Evolutionary conservation across 1,140 invertebrate genomes (phyloP), one percentile per base, ranked within the genome.

Genomic region (Eupristina koningsbergeri): DNA sequence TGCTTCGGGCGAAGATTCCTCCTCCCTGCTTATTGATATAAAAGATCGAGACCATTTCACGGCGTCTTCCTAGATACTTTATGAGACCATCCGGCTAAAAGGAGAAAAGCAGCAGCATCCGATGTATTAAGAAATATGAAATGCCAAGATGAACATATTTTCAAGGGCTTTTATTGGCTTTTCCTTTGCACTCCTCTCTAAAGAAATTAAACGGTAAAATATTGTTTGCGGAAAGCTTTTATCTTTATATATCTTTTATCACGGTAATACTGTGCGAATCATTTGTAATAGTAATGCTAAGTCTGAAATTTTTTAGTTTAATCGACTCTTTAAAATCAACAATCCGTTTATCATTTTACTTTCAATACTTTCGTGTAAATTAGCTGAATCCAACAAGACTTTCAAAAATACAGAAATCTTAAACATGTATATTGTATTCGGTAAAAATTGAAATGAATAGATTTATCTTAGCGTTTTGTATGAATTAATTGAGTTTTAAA

Each of bases 71-170:
- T 22, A 5, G 31, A 26, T 67, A 11, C 13, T 41, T 71, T 41
- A 41, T n/a, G 36, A 17, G 36, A 41, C 3, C 22, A 0, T n/a
- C n/a, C n/a, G n/a, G n/a, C n/a, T n/a, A n/a, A n/a, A n/a, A n/a
- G 19, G 41, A 36, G 1, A 71, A 11, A 11, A n/a, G 41, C 7
- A 9, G 0, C 19, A 26, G 3, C 11, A n/a, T 71, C 39, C 13
- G 31, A 71, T 41, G 36, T n/a, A 71, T 71, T 71, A 71, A 41
- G 67, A 71, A 71, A 71, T n/a, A 26, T n/a, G n/a, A 71, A 17
- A 67, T 15, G 7, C 1, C 29, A 67, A 67, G 29, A 67, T 67
- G 29, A 67, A 0, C 13, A 39, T 19, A 36, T 36, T 36, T 7
- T 19, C 1, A 67, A 17, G 6, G 3, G 15, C 19, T 22, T 58